Evolutionary conservation across 1,140 invertebrate species (phyloP).

Genomic region (Macrotrachela quadricornifera): DNA sequence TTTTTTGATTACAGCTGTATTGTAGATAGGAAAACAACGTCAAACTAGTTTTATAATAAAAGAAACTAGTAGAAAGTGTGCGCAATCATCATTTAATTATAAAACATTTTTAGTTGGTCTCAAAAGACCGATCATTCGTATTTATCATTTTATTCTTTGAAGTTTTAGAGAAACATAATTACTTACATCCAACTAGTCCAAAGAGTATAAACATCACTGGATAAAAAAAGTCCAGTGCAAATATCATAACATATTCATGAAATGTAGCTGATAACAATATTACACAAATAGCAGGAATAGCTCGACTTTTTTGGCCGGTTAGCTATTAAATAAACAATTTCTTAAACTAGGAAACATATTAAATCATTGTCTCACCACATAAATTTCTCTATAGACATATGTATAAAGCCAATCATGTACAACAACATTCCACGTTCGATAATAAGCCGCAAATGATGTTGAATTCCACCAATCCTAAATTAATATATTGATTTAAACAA

Average conservation of each 20-base stretch:
- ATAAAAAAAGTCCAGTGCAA: conserved; percentile 59
- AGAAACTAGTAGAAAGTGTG: too few species aligned
- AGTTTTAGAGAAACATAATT: background rate
- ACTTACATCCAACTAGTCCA: conserved; percentile 30
- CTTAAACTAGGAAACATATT: background rate
- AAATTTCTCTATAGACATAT: conserved; percentile 70
- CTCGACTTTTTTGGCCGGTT: conserved; percentile 12
- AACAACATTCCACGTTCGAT: conserved; percentile 62
- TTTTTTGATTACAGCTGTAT: too few species aligned
- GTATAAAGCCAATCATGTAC: conserved; percentile 81
- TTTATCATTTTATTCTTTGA: too few species aligned
- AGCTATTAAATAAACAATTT: conserved; percentile 6
- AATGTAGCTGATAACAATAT: conserved; percentile 45
- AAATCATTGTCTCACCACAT: conserved; percentile 30
- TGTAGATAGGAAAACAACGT: too few species aligned
- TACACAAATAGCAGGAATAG: conserved; percentile 32
- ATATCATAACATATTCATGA: conserved; percentile 60
- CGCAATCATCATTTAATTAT: too few species aligned
- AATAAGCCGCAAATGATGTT: conserved; percentile 53
- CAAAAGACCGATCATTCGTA: too few species aligned
- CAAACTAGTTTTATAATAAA: too few species aligned
- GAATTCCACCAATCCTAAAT: conserved; percentile 80
- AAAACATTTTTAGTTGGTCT: too few species aligned
- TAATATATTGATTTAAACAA: background rate
- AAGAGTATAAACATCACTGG: conserved; percentile 50